phyloP scores from a whole-genome alignment of 53 echinoderm and acorn worm species.

The Mesocentrotus franciscanus region DNA sequence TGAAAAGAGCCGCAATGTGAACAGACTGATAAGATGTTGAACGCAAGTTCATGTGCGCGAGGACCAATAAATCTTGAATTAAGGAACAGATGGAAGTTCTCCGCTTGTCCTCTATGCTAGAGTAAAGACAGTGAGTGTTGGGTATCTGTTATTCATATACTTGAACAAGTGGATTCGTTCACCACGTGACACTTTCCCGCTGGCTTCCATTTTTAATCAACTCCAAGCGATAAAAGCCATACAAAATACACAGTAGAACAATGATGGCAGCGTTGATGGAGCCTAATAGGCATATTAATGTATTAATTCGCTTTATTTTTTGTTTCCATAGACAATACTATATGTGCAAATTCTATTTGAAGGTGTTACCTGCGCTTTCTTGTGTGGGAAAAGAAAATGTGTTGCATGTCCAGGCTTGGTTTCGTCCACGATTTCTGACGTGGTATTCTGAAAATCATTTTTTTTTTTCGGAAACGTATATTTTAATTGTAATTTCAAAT shows the following conservation, averaged over 20 bases:
- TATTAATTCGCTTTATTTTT: background rate
- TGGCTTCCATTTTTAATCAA: background rate
- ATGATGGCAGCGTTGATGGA: background rate
- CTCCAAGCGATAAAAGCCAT: background rate
- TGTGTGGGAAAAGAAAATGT: too few relatives aligned
- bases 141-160: slow-evolving; percentile 40
- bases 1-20: slow-evolving; percentile 1
- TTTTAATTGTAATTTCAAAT: too few relatives aligned
- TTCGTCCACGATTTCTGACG: too few relatives aligned
- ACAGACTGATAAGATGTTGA: slow-evolving; percentile 23
- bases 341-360: too few relatives aligned
- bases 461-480: too few relatives aligned
- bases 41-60: slow-evolving; percentile 29
- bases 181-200: background rate
- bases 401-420: too few relatives aligned
- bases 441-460: too few relatives aligned
- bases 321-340: too few relatives aligned
- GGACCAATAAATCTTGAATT: slow-evolving; percentile 52
- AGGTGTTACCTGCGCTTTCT: too few relatives aligned
- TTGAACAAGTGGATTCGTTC: background rate
- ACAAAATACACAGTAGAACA: background rate
- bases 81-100: slow-evolving; percentile 37
- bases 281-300: background rate
- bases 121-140: slow-evolving; percentile 43
- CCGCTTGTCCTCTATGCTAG: slow-evolving; percentile 35